Evolutionary conservation across 2,113 vertebrate genomes (phyloP).

Genomic region (Eublepharis macularius): DNA sequence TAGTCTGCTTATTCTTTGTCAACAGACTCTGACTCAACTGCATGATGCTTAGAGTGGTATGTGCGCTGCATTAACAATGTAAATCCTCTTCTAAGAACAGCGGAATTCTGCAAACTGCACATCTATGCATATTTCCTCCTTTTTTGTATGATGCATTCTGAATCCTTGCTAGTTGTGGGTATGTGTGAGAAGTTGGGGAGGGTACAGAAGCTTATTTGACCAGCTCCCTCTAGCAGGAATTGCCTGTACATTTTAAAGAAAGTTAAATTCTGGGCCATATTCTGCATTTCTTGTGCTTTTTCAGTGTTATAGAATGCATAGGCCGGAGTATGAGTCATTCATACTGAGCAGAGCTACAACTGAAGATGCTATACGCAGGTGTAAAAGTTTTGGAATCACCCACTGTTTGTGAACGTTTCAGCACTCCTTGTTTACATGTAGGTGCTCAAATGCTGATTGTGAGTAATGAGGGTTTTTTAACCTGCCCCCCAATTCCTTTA

Average conservation of each 20-base stretch:
- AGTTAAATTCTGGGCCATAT: neutral
- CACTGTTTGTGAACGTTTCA: neutral
- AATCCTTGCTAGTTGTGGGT: neutral
- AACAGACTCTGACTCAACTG: neutral
- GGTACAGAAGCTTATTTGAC: neutral
- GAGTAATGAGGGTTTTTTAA: neutral
- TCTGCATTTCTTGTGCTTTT: neutral
- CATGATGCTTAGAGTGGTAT: neutral
- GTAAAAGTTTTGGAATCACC: neutral
- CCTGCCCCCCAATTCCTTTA: neutral
- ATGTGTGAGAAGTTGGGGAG: neutral
- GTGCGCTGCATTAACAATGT: neutral
- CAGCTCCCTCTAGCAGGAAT: neutral
- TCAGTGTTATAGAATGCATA: neutral
- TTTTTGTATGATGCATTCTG: neutral
- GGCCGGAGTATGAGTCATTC: neutral
- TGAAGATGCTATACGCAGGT: neutral
- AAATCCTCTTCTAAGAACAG: neutral
- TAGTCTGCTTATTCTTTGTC: neutral
- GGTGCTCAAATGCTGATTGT: neutral
- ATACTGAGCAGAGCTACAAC: neutral
- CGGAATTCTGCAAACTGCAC: neutral
- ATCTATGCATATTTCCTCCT: neutral
- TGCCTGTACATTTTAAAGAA: neutral
- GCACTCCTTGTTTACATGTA: neutral